Conservation (phyloP, 2,888 invertebrate species). For the Empis livida region DNA sequence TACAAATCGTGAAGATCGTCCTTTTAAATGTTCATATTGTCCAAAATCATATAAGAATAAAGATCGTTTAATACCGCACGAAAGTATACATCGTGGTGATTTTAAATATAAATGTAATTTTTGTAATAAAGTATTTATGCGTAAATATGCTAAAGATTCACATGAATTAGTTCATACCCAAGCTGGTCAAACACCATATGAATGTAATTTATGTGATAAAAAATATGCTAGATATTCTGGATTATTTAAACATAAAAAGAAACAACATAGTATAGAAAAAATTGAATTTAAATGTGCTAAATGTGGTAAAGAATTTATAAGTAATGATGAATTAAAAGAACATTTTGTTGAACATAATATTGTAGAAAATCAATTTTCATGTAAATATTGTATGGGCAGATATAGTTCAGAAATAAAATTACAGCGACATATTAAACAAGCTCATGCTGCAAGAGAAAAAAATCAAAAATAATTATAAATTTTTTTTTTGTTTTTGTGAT, state of each 20-base stretch:
- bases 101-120: neutral
- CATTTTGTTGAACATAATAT: neutral
- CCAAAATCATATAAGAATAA: neutral
- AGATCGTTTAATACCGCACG: neutral
- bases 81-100: neutral
- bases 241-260: neutral
- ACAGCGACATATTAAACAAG: too few relatives aligned
- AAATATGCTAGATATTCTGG: neutral
- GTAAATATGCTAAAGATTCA: neutral
- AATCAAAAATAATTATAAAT: too few relatives aligned
- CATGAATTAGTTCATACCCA: neutral
- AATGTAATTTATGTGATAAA: neutral
- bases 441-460: too few relatives aligned
- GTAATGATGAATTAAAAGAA: neutral
- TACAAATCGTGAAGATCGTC: neutral
- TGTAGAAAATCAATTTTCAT: neutral
- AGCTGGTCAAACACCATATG: neutral
- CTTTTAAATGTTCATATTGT: neutral
- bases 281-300: neutral
- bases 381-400: too few relatives aligned
- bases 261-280: neutral
- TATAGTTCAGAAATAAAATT: too few relatives aligned
- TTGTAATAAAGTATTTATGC: neutral
- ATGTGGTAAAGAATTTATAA: neutral
- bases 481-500: too few relatives aligned